Evolutionary conservation across 1,140 invertebrate species (phyloP), one percentile per base, ranked within the genome.

Genomic region (Rhagoletis pomonella): DNA sequence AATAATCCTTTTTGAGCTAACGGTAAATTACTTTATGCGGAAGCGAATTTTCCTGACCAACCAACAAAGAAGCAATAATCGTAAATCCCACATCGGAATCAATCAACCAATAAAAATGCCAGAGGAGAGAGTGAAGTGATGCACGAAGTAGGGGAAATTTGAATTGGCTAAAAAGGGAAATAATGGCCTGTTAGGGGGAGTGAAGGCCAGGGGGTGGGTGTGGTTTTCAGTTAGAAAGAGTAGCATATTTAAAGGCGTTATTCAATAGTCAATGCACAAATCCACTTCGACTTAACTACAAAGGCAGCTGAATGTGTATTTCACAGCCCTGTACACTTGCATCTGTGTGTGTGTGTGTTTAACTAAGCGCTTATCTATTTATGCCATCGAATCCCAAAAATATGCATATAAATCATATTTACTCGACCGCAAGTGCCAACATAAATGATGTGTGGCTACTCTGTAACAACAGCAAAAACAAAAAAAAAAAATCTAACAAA

Each of bases 351-450:
- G 64, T 67, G 64, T 39, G 64, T 5, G 64, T 67, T 10, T 9
- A 55, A 55, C 17, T 81, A 10, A n/a, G n/a, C 14, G 47, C 44
- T 55, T 81, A 81, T 81, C 73, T 81, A 81, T 55, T 9, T 81
- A 81, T 19, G 73, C 73, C 73, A 55, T 81, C 44, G 50, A 58
- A 81, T 55, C 44, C 73, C 44, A 81, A 81, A 55, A 81, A 81
- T 81, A 81, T 81, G 73, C 73, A 81, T 81, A 81, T 42, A 81
- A 81, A 81, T 81, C 73, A 81, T 81, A 81, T 81, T 81, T 81
- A 9, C 44, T 29, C 73, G 47, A 42, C 44, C 73, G 44, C 47
- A 81, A 73, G 42, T 73, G 67, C 67, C 67, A 47, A 19, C 47
- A 55, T 81, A 81, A 81, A 50, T 81, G 73, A 81, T 81, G 73